Conservation (phyloP, 1,140 invertebrate genomes). For the Calliopsis andreniformis region DNA sequence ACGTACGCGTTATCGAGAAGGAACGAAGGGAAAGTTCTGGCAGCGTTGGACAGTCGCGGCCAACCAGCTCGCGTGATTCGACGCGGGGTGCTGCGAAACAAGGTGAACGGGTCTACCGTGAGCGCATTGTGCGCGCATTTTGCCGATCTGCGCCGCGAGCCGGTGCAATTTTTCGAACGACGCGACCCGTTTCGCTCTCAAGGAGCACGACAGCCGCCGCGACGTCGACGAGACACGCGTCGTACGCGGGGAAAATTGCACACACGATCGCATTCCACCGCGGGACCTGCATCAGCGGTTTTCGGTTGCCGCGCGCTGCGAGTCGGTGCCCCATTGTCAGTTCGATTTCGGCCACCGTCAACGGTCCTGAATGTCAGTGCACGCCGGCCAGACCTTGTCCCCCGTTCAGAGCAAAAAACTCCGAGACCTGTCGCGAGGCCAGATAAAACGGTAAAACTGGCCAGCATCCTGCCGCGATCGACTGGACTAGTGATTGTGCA, state of each 20-base stretch:
- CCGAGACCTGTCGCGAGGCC: neutral
- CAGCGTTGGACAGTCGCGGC: constrained; percentile 57
- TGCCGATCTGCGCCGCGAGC: constrained; percentile 11
- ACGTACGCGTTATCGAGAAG: constrained; percentile 42
- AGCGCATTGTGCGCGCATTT: constrained; percentile 33
- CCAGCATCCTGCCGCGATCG: neutral
- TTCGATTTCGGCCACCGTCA: neutral
- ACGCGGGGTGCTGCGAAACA: constrained; percentile 68
- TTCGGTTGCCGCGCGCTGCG: neutral
- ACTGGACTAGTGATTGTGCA: neutral
- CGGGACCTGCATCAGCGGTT: neutral
- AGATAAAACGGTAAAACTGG: constrained; percentile 10
- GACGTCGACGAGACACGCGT: neutral
- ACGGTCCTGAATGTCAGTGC: neutral
- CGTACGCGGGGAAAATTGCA: neutral
- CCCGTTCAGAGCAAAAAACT: neutral
- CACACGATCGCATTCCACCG: neutral
- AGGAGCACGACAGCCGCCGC: neutral
- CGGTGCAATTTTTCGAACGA: constrained; percentile 43
- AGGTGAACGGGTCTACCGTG: constrained; percentile 74
- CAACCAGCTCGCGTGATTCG: constrained; percentile 61
- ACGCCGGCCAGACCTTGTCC: neutral
- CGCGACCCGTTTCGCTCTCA: neutral
- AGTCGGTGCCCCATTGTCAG: no score
- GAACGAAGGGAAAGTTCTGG: constrained; percentile 52